Evolutionary conservation across 2,888 invertebrate species (phyloP).

Genomic region (Adelphocoris suturalis): DNA sequence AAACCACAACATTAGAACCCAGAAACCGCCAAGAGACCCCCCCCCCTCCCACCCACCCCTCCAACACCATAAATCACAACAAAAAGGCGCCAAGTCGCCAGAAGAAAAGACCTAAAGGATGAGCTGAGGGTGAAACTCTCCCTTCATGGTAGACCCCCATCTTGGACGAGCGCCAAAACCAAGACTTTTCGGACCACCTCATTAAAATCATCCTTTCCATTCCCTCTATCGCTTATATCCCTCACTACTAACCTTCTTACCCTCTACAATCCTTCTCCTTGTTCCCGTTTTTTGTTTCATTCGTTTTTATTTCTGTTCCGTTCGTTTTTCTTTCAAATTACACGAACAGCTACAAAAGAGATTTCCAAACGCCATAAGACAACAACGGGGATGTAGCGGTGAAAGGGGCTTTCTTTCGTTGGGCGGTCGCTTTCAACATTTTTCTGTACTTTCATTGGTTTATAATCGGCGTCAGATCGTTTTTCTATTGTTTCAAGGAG

Average conservation of each 20-base stretch:
- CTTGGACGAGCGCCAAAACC: constrained; percentile 45
- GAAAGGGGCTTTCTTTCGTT: not conserved
- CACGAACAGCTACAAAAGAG: constrained; percentile 20
- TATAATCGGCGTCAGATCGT: not conserved
- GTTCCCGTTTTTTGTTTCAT: not conserved
- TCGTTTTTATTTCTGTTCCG: not conserved
- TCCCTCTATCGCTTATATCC: constrained; percentile 11
- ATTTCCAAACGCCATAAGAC: constrained; percentile 43
- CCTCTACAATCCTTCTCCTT: not conserved
- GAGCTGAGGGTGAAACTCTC: not conserved
- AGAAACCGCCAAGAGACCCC: not conserved
- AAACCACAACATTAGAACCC: not conserved
- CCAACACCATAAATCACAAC: not conserved
- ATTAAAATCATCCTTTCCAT: constrained; percentile 63
- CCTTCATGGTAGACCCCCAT: not conserved
- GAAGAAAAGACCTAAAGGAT: constrained; percentile 27
- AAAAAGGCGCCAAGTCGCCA: constrained; percentile 1
- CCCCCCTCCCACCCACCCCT: not conserved
- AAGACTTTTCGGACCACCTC: constrained; percentile 60
- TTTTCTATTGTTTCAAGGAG: not conserved
- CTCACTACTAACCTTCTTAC: not conserved
- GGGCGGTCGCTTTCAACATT: not conserved
- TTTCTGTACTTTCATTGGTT: not conserved
- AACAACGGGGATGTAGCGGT: not conserved
- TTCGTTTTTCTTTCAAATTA: constrained; percentile 36